These are phyloP conservation scores for Menura novaehollandiae DNA, from an alignment of 2,113 vertebrate species.

Conservation along the genomic window DNA sequence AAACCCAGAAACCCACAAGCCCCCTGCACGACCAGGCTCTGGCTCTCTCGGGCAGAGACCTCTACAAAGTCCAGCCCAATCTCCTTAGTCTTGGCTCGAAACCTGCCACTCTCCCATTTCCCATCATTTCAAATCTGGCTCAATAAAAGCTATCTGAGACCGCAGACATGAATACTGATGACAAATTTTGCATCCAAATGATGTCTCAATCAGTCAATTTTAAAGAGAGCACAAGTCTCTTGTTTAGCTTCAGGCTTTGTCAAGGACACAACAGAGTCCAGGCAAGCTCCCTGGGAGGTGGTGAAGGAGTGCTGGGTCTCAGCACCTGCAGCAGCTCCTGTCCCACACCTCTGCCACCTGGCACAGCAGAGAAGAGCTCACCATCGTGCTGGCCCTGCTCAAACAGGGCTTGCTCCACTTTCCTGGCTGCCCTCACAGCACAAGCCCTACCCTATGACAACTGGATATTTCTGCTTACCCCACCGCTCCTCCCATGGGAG, in stretches of 20 bases:
- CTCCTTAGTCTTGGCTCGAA: neutral
- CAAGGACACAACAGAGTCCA: neutral
- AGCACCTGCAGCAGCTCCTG: neutral
- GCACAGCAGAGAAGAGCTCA: neutral
- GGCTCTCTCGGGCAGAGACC: neutral
- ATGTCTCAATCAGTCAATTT: neutral
- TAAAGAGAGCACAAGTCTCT: neutral
- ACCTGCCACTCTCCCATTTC: neutral
- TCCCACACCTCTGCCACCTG: neutral
- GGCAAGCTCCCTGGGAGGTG: neutral
- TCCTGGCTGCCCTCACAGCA: neutral
- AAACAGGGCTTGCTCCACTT: neutral
- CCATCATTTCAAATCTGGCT: neutral
- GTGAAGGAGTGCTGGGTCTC: neutral
- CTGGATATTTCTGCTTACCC: neutral
- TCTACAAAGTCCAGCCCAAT: neutral
- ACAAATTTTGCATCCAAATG: constrained; percentile 35
- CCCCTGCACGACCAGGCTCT: neutral
- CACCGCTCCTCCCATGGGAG: fast-evolving
- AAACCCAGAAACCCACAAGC: neutral
- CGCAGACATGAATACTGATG: constrained; percentile 8
- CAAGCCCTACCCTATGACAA: neutral
- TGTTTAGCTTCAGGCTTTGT: neutral
- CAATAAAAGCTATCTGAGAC: constrained; percentile 2
- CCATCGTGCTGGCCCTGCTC: neutral